These are phyloP conservation scores for Drosophila infuscata DNA, from an alignment of 2,888 invertebrate species.

Conservation along the genomic window DNA sequence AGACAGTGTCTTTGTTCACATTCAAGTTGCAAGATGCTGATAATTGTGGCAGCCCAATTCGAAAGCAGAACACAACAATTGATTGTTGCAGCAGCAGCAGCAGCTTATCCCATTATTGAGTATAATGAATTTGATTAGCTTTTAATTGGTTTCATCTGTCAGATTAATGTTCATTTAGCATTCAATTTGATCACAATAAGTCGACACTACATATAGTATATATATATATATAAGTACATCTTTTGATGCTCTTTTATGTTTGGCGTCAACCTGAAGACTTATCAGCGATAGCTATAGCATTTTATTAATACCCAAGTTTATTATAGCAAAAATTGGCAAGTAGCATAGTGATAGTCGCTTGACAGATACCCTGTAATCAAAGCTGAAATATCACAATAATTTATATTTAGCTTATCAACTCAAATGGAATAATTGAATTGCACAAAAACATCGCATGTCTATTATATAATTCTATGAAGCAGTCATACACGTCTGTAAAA, in stretches of 20 bases:
- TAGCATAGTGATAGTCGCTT: neutral
- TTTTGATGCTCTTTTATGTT: slow-evolving; percentile 7
- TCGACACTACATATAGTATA: slow-evolving; percentile 4
- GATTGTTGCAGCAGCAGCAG: slow-evolving; percentile 23
- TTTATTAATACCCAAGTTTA: slow-evolving; percentile 28
- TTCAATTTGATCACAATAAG: slow-evolving; percentile 11
- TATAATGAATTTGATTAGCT: slow-evolving; percentile 23
- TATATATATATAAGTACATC: neutral
- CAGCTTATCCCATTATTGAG: neutral
- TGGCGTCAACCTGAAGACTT: slow-evolving; percentile 13
- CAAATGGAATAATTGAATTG: neutral
- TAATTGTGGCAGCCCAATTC: slow-evolving; percentile 14
- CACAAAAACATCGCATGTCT: neutral
- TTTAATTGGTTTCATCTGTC: slow-evolving; percentile 12
- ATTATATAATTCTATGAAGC: neutral
- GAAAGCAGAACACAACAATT: slow-evolving; percentile 13
- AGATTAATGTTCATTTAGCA: slow-evolving; percentile 4
- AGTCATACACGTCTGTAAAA: neutral
- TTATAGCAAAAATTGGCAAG: slow-evolving; percentile 10
- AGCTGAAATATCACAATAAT: neutral
- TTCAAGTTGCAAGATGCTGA: slow-evolving; percentile 1
- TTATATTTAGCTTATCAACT: neutral
- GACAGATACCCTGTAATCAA: slow-evolving; percentile 1
- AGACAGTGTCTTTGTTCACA: slow-evolving; percentile 29
- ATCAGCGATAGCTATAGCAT: slow-evolving; percentile 15